Percentiles rank a stretch among this genome's conserved stretches.
These are phyloP conservation scores for Ianthella basta DNA, from an alignment of 37 sponge, comb jelly and placozoan genomes.

Conservation along the genomic window DNA sequence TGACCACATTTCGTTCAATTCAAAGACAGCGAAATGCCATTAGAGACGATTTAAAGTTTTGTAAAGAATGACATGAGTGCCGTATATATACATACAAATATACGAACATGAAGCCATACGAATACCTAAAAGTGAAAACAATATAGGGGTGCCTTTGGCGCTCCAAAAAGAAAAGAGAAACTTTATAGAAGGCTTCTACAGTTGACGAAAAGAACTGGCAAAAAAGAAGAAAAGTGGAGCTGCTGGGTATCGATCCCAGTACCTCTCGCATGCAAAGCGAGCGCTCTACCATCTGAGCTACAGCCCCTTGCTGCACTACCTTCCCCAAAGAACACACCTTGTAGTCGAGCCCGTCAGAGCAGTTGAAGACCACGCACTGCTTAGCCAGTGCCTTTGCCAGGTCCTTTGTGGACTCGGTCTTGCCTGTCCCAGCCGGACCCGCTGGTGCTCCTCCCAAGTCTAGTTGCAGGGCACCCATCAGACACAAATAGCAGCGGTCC, in stretches of 20 bases:
- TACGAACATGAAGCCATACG: not conserved
- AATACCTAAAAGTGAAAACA: too few relatives aligned
- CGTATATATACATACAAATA: not conserved
- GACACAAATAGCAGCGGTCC: slow-evolving; percentile 97
- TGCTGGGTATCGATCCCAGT: slow-evolving; percentile 44
- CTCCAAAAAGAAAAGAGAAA: too few relatives aligned
- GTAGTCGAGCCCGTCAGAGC: slow-evolving; percentile 96
- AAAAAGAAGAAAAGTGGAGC: slow-evolving; percentile 19
- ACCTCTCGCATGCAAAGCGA: slow-evolving; percentile 44
- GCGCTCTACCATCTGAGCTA: slow-evolving; percentile 45
- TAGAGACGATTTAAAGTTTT: too few relatives aligned
- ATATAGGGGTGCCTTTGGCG: too few relatives aligned
- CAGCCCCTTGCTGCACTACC: slow-evolving; percentile 4
- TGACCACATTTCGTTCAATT: too few relatives aligned
- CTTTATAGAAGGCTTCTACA: too few relatives aligned
- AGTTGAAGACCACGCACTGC: slow-evolving; percentile 99
- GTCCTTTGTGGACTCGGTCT: slow-evolving; percentile 97
- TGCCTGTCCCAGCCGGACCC: slow-evolving; percentile 99
- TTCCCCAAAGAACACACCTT: slow-evolving; percentile 43
- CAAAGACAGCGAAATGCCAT: too few relatives aligned
- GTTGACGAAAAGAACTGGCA: too few relatives aligned
- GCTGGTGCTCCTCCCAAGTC: slow-evolving; percentile 99
- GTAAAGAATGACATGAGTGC: too few relatives aligned
- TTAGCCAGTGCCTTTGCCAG: slow-evolving; percentile 96
- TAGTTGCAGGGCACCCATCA: slow-evolving; percentile 98